These are phyloP conservation scores for Neelides folsomi DNA, from an alignment of 2,888 invertebrate genomes.

Conservation along the genomic window DNA sequence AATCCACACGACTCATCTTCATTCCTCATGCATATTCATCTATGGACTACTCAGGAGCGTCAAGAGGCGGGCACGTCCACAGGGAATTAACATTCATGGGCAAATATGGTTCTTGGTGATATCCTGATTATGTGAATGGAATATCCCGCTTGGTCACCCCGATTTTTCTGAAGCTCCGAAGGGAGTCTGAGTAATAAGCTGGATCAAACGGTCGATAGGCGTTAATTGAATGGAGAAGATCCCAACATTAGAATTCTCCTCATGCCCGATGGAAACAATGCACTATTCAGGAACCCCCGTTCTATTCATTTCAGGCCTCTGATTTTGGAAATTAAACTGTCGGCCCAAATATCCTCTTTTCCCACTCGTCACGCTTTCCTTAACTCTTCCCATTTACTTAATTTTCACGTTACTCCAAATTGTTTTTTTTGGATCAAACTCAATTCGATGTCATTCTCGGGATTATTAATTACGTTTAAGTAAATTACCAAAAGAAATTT, in stretches of 20 bases:
- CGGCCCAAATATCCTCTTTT: background rate
- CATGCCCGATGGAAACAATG: constrained; percentile 6
- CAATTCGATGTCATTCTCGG: too few relatives aligned
- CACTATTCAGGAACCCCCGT: background rate
- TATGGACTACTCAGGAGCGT: too few relatives aligned
- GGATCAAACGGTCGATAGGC: constrained; percentile 11
- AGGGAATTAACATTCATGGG: too few relatives aligned
- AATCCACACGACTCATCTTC: constrained; percentile 1
- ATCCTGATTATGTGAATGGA: too few relatives aligned
- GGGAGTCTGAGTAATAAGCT: constrained; percentile 2
- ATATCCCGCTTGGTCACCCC: too few relatives aligned
- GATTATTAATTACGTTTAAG: too few relatives aligned
- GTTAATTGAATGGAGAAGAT: constrained; percentile 20
- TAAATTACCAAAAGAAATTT: too few relatives aligned
- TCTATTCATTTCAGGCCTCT: background rate
- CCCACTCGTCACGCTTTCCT: constrained; percentile 4
- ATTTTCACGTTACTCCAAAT: too few relatives aligned
- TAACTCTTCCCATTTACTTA: background rate
- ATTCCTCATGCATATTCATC: constrained; percentile 2
- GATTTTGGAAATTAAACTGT: background rate
- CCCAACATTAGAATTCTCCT: constrained; percentile 18
- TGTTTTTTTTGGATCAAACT: too few relatives aligned
- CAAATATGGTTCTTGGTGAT: too few relatives aligned
- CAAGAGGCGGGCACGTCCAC: too few relatives aligned
- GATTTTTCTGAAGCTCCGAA: too few relatives aligned